These are phyloP conservation scores for Paralichthys olivaceus DNA, from an alignment of 2,113 vertebrate genomes.

Conservation along the genomic window DNA sequence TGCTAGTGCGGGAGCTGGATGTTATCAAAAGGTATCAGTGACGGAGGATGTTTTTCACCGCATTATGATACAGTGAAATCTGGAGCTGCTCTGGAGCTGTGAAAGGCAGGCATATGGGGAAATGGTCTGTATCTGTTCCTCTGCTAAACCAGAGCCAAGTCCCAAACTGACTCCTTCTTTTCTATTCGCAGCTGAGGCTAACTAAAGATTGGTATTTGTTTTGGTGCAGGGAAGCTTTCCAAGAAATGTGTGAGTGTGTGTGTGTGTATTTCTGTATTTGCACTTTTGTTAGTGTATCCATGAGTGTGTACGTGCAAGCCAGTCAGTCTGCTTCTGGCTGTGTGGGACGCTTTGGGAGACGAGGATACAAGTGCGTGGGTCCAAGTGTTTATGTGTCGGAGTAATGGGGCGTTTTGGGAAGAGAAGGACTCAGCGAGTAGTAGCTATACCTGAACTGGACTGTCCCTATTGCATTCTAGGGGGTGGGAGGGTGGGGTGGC, in stretches of 20 bases:
- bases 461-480: conserved; percentile 56
- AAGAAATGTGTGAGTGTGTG: conserved; percentile 72
- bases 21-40: conserved; percentile 51
- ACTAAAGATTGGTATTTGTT: conserved; percentile 83
- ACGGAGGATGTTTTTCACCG: conserved; percentile 40
- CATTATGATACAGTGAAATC: conserved; percentile 50
- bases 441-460: conserved; percentile 73
- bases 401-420: conserved; percentile 58
- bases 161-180: conserved; percentile 75
- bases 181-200: conserved; percentile 77
- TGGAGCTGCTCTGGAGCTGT: conserved; percentile 58
- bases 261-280: conserved; percentile 58
- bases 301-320: conserved; percentile 55
- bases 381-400: conserved; percentile 60
- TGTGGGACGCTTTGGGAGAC: conserved; percentile 72
- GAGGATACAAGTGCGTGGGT: conserved; percentile 57
- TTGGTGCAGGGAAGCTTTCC: conserved; percentile 81
- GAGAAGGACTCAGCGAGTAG: conserved; percentile 66
- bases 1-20: conserved; percentile 21
- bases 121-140: conserved; percentile 69
- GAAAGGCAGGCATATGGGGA: conserved; percentile 62
- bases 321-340: conserved; percentile 69
- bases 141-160: conserved; percentile 69
- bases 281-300: conserved; percentile 60
- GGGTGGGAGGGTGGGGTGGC: conserved; percentile 2